Conservation (phyloP, 2,888 invertebrate species). For the Chrysomela aeneicollis region DNA sequence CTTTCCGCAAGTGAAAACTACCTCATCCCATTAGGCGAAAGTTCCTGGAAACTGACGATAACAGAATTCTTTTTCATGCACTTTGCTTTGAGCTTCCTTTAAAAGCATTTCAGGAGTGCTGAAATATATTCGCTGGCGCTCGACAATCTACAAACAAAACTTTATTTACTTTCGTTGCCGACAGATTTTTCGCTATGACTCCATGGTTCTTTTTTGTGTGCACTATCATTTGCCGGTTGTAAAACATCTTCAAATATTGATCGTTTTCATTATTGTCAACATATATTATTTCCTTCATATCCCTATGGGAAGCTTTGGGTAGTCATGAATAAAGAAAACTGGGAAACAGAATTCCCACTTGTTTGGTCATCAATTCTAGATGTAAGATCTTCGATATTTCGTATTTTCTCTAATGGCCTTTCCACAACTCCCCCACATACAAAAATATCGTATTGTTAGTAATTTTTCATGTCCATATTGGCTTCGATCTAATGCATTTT, state of each 20-base stretch:
- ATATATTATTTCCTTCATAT: no score
- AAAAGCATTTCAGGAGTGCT: conserved; percentile 48
- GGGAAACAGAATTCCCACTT: no score
- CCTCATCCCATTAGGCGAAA: conserved; percentile 40
- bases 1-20: conserved; percentile 23
- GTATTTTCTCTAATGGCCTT: no score
- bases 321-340: no score
- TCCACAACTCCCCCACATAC: background rate
- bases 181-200: conserved; percentile 34
- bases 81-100: conserved; percentile 48
- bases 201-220: conserved; percentile 13
- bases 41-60: conserved; percentile 52
- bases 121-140: conserved; percentile 43
- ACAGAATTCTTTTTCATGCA: conserved; percentile 53
- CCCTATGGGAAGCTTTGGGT: no score
- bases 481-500: conserved; percentile 29
- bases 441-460: background rate
- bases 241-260: no score
- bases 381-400: no score
- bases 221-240: background rate
- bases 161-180: conserved; percentile 38
- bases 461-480: background rate
- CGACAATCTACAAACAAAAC: conserved; percentile 39
- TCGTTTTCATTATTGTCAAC: no score
- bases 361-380: no score